These are phyloP conservation scores for Amphibalanus amphitrite DNA, from an alignment of 1,140 invertebrate species.

Conservation along the genomic window DNA sequence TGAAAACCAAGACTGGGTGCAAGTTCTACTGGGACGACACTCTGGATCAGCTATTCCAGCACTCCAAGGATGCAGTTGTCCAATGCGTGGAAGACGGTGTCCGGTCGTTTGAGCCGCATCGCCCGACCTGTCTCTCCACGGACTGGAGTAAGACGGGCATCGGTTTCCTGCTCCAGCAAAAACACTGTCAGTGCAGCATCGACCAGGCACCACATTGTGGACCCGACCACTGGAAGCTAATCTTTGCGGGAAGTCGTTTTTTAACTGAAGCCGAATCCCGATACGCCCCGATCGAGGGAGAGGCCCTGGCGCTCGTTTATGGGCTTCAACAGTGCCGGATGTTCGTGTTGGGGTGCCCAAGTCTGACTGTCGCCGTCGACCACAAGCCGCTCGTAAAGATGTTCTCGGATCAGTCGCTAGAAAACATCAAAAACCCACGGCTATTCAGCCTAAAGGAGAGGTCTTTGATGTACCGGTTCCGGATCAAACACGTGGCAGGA, in stretches of 20 bases:
- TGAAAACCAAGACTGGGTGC: background rate
- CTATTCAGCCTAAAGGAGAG: slow-evolving; percentile 7
- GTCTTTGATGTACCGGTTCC: slow-evolving; percentile 3
- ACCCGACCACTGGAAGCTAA: slow-evolving; percentile 8
- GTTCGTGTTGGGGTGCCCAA: slow-evolving; percentile 8
- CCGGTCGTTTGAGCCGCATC: slow-evolving; percentile 4
- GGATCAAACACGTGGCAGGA: slow-evolving; percentile 6
- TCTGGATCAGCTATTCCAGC: slow-evolving; percentile 4
- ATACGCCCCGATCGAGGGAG: slow-evolving; percentile 5
- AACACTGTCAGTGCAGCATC: slow-evolving; percentile 6
- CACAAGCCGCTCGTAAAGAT: slow-evolving; percentile 5
- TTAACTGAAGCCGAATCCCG: background rate
- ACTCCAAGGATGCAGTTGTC: background rate
- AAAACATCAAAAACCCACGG: slow-evolving; percentile 6
- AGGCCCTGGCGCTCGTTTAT: slow-evolving; percentile 8
- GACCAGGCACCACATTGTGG: slow-evolving; percentile 6
- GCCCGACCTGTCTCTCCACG: slow-evolving; percentile 6
- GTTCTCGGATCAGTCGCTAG: slow-evolving; percentile 7
- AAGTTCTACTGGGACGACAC: slow-evolving; percentile 5
- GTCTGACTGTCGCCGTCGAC: slow-evolving; percentile 9
- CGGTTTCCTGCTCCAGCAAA: slow-evolving; percentile 9
- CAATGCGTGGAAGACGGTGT: slow-evolving; percentile 6
- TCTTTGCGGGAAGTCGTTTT: slow-evolving; percentile 3
- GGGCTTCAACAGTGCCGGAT: background rate
- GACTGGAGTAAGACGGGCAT: slow-evolving; percentile 9